Base-by-base conservation (phyloP, 2,113 vertebrate genomes). In the Gallinago media region DNA sequence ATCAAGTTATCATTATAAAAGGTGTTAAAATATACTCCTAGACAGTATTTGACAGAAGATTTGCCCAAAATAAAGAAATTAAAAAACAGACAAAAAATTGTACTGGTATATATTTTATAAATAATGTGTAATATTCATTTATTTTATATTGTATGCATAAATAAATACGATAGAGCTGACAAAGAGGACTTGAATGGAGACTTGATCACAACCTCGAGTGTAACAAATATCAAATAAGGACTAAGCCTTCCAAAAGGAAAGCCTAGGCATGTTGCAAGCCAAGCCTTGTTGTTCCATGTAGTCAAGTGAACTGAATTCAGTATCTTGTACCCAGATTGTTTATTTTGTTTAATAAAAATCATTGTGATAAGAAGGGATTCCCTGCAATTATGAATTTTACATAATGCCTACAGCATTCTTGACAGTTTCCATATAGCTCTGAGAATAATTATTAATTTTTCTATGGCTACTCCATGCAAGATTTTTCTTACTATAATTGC, bases 321-420 rank as follows among this genome's bases (percentile, higher is more conserved):
- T 32, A 50, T 31, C 18, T 31, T 54, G 6, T 34, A n/a, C n/a
- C 29, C 34, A 61, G 16, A 23, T 32, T 67, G 18, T 56, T 20
- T 8, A 61, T 46, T 71, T 77, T 72, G 31, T 70, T 67, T 52
- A 75, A 26, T 50, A 71, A 56, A 67, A 1, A 0, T 44, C 11
- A 9, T 34, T 20, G 26, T 44, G 55, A 23, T 34, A 63, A 54
- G 31, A 85, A 49, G 6, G 8, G 6, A 52, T 88, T 85, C 1
- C 0, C 18, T 54, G 21, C 12, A 73, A 6, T 42, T 10, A 2
- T 26, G 12, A 82, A 49, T 14, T 12, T 36, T 52, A n/a, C 2
- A 1, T 55, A 78, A 66, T 46, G 5, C 11, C 56, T 75, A 32
- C 15, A 15, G 15, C 25, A 40, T 49, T 85, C 81, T 58, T 67